Base-by-base conservation (phyloP, 2,888 invertebrate genomes). In the Glaucopsyche alexis region DNA sequence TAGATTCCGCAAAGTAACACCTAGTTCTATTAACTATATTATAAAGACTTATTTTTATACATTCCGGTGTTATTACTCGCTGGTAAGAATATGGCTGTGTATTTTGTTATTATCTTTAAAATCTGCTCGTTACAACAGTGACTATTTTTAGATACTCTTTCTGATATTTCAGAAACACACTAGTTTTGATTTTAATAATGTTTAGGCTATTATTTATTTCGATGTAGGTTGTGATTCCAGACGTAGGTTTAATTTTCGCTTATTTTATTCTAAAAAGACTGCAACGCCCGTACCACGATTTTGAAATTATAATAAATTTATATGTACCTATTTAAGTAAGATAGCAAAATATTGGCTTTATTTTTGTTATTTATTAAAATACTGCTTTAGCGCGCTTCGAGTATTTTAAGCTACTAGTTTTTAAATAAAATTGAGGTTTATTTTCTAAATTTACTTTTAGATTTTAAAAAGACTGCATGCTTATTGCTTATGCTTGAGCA, bases 251-350 rank as follows among this genome's bases (percentile, higher is more conserved):
- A n/a, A 11, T 40, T 42, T 66, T 42, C 9, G 42, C 40, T 66
- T 65, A 65, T 64, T 64, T 38, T n/a, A n/a, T 66, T 55, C 19
- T 55, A 9, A 66, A 74, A 77, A 77, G 76, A 77, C 76, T 77
- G 76, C 76, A 55, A 60, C 13, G 60, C 60, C 60, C 60, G 14
- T 60, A 60, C 60, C 60, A 60, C 13, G 14, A 38, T 38, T 38
- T 55, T 38, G 1, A 60, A 60, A 38, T 60, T 60, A 29, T 29
- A 29, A 29, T 29, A 29, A 29, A 29, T 29, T 49, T 11, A 55
- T 38, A 38, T 60, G 29, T 29, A 29, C 29, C 29, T 29, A 29
- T 6, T 19, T 38, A 13, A 60, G n/a, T n/a, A n/a, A n/a, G n/a
- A n/a, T n/a, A n/a, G n/a, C n/a, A n/a, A n/a, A n/a, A n/a, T n/a